Evolutionary conservation across 2,888 invertebrate species (phyloP).

Genomic region (Rapana venosa): DNA sequence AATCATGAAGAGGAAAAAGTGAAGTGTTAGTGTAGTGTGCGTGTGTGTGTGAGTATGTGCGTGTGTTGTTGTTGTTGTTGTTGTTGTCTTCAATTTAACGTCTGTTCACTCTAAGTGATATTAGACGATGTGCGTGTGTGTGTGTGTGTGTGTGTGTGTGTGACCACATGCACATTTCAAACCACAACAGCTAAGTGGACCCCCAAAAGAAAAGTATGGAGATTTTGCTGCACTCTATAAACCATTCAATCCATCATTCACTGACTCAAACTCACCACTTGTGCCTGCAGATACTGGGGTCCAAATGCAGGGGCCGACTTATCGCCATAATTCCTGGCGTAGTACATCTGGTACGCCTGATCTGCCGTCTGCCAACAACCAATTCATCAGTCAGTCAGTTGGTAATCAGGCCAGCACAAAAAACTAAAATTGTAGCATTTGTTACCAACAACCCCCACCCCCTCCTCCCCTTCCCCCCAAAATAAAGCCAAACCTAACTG

Average conservation of each 20-base stretch:
- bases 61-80: not conserved
- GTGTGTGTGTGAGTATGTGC: not conserved
- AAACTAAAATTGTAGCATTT: not conserved
- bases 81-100: not conserved
- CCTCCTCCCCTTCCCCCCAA: not conserved
- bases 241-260: too few relatives aligned
- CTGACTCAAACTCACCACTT: conserved; percentile 60
- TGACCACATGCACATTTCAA: not conserved
- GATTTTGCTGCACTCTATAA: too few relatives aligned
- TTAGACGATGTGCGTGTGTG: not conserved
- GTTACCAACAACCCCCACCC: not conserved
- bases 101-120: too few relatives aligned
- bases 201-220: too few relatives aligned
- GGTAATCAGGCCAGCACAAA: not conserved
- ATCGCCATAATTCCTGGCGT: conserved; percentile 56
- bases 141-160: not conserved
- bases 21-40: not conserved
- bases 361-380: conserved; percentile 48
- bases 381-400: not conserved
- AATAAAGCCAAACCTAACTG: not conserved
- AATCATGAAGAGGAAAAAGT: too few relatives aligned
- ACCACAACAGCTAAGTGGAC: too few relatives aligned
- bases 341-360: conserved; percentile 62
- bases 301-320: conserved; percentile 60
- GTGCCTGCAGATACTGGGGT: conserved; percentile 65